A percentile compares a stretch with the other conserved stretches of the same genome.
These are phyloP conservation scores for Megaustenia siamemsis DNA, from an alignment of 2,888 invertebrate species.

Conservation along the genomic window DNA sequence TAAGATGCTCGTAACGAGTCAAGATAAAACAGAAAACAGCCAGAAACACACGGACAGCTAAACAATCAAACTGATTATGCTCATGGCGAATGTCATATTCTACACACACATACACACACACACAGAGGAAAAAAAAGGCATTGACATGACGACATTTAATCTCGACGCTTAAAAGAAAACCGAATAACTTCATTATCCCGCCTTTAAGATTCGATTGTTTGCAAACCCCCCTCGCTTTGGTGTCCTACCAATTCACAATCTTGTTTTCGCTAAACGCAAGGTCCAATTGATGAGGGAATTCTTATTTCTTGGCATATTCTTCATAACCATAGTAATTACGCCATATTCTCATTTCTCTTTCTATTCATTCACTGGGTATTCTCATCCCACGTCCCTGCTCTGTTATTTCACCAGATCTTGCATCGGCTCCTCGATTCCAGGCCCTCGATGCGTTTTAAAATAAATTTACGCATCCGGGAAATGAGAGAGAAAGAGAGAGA, in stretches of 20 bases:
- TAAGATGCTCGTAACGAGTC: no score
- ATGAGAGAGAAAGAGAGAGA: background rate
- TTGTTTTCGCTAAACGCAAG: conserved; percentile 33
- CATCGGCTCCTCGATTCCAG: background rate
- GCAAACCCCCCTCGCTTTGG: conserved; percentile 37
- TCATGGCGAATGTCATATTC: background rate
- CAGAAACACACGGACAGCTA: background rate
- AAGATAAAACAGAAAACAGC: no score
- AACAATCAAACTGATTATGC: background rate
- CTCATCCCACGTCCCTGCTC: background rate
- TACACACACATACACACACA: background rate
- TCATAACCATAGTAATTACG: conserved; percentile 16
- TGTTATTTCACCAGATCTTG: background rate
- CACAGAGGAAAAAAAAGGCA: no score
- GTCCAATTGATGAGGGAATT: conserved; percentile 11
- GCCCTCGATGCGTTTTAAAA: background rate
- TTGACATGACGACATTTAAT: background rate
- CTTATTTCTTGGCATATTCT: conserved; percentile 10
- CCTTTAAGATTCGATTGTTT: conserved; percentile 51
- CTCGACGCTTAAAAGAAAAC: conserved; percentile 39
- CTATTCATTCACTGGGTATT: background rate
- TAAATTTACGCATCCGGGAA: background rate
- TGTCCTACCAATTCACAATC: background rate
- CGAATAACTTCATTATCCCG: conserved; percentile 52
- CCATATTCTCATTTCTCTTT: background rate